A percentile compares a stretch with the other conserved stretches of the same genome.
These are phyloP conservation scores for Drosophila pseudotalamancana DNA, from an alignment of 2,888 invertebrate genomes.

Conservation along the genomic window DNA sequence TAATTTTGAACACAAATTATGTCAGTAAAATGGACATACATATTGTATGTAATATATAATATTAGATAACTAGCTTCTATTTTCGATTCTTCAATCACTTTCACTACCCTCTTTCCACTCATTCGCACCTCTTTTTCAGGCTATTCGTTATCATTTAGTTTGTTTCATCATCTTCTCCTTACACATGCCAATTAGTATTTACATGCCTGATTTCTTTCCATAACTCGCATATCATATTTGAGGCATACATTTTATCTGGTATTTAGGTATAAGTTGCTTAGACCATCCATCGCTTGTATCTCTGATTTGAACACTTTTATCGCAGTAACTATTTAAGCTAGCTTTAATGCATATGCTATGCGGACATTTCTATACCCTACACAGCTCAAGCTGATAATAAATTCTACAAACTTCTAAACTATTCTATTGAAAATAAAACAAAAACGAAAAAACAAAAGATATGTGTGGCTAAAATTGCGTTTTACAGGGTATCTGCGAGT, in stretches of 20 bases:
- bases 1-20: conserved; percentile 69
- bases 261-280: background rate
- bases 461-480: conserved; percentile 28
- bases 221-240: background rate
- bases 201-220: conserved; percentile 4
- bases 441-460: background rate
- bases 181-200: conserved; percentile 1
- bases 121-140: conserved; percentile 6
- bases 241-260: conserved; percentile 1
- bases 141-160: background rate
- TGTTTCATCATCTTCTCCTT: background rate
- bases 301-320: conserved; percentile 20
- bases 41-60: conserved; percentile 20
- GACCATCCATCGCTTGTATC: conserved; percentile 1
- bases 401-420: conserved; percentile 1
- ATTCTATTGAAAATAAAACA: background rate
- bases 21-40: conserved; percentile 61
- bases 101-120: background rate
- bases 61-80: conserved; percentile 15
- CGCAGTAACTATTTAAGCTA: conserved; percentile 23
- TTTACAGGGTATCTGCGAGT: conserved; percentile 43
- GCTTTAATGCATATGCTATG: conserved; percentile 13
- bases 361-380: conserved; percentile 19
- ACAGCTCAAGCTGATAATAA: conserved; percentile 32
- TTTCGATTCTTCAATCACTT: conserved; percentile 11